Conservation (phyloP, 2,797 vertebrate species). For the Callimico goeldii region DNA sequence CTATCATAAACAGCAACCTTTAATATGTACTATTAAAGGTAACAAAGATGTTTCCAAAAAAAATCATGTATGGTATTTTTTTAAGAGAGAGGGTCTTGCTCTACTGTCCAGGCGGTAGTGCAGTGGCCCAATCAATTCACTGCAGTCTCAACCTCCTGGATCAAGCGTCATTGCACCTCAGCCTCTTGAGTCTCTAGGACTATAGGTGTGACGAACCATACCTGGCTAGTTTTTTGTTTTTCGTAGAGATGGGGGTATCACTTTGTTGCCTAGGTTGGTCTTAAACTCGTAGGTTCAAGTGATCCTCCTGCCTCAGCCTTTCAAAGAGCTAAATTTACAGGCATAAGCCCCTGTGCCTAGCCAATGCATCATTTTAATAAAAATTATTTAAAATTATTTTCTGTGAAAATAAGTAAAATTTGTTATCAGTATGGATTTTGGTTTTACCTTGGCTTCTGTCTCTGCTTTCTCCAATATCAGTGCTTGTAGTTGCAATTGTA, state of each 20-base stretch:
- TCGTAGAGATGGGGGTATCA: not conserved
- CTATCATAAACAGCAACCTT: too few species aligned
- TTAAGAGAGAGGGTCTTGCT: not conserved
- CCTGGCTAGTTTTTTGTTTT: not conserved
- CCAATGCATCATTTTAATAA: slow-evolving; percentile 15
- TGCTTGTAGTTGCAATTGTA: slow-evolving; percentile 97
- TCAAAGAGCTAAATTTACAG: not conserved
- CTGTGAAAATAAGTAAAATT: slow-evolving; percentile 12
- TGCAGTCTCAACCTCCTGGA: not conserved
- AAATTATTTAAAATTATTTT: slow-evolving; percentile 28
- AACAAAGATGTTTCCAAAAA: not conserved
- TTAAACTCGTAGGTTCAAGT: not conserved
- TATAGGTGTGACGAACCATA: not conserved
- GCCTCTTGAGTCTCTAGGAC: not conserved
- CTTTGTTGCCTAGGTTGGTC: not conserved
- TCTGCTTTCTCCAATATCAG: slow-evolving; percentile 94
- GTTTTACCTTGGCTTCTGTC: slow-evolving; percentile 90
- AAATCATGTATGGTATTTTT: not conserved
- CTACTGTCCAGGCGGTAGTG: not conserved
- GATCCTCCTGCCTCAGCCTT: not conserved
- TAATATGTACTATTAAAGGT: not conserved
- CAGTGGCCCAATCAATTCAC: not conserved
- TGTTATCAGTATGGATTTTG: not conserved
- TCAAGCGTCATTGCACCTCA: not conserved
- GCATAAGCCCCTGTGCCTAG: not conserved